Evolutionary conservation across 2,797 vertebrate genomes (phyloP).

Genomic region (Gambelia wislizenii): DNA sequence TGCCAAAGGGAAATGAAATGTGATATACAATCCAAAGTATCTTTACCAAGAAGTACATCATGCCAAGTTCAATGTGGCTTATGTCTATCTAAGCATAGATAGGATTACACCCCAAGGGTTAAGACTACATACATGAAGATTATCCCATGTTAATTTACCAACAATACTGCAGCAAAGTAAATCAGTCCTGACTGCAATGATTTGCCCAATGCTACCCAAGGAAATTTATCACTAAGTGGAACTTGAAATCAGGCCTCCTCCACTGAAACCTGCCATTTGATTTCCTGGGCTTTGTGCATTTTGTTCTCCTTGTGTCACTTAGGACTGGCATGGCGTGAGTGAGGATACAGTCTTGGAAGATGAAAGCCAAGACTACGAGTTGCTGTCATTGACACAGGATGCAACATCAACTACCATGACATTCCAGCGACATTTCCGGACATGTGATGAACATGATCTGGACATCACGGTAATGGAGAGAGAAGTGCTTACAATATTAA

Average conservation of each 20-base stretch:
- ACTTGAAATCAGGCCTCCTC: neutral
- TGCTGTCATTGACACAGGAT: slow-evolving; percentile 78
- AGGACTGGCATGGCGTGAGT: slow-evolving; percentile 81
- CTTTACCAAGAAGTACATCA: too few relatives aligned
- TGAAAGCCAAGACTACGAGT: slow-evolving; percentile 80
- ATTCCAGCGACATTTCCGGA: slow-evolving; percentile 74
- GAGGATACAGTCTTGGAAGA: slow-evolving; percentile 76
- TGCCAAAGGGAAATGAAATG: neutral
- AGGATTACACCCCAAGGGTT: neutral
- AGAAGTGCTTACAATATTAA: neutral
- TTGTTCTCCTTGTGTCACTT: neutral
- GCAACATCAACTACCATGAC: slow-evolving; percentile 79
- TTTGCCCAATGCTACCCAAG: neutral
- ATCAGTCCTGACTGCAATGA: neutral
- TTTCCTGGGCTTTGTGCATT: neutral
- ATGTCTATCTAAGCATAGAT: neutral
- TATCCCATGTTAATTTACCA: neutral
- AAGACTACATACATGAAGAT: neutral
- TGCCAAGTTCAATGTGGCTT: too few relatives aligned
- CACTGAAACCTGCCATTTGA: neutral
- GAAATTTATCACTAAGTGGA: neutral
- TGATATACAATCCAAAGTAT: neutral
- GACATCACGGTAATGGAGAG: slow-evolving; percentile 79
- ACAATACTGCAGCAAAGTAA: neutral
- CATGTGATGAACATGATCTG: slow-evolving; percentile 80